A percentile compares a stretch with the other conserved stretches of the same genome.
These are phyloP conservation scores for Sebastes iracundus DNA, from an alignment of 2,797 vertebrate genomes.

Conservation along the genomic window DNA sequence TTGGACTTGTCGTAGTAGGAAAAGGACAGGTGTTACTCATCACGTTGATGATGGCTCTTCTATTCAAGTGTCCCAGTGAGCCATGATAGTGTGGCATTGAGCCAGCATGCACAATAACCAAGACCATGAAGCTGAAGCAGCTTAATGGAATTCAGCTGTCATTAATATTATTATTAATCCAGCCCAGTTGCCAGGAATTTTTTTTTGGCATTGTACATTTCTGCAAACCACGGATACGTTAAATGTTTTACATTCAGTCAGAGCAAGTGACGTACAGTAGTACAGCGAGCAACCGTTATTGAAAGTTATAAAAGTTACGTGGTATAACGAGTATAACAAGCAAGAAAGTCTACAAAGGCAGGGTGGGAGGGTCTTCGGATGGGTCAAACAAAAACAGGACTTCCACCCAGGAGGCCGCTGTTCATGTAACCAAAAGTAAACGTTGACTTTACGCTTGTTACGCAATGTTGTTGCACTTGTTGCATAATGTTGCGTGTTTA, in stretches of 20 bases:
- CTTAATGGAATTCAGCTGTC: neutral
- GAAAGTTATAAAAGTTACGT: neutral
- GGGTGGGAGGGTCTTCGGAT: neutral
- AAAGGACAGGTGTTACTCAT: neutral
- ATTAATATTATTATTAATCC: neutral
- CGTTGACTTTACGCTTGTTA: neutral
- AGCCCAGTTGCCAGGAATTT: neutral
- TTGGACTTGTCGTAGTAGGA: neutral
- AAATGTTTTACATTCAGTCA: neutral
- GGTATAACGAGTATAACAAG: neutral
- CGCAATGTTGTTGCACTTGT: neutral
- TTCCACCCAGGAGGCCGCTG: neutral
- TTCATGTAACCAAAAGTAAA: neutral
- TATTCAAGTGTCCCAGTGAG: neutral
- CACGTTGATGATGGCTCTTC: neutral
- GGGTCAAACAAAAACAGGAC: neutral
- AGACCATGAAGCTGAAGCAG: neutral
- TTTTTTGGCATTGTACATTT: neutral
- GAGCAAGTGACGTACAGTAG: neutral
- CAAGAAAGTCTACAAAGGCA: neutral
- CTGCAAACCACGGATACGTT: no score
- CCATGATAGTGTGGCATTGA: neutral
- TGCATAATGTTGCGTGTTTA: no score
- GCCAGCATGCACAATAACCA: neutral
- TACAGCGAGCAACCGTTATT: neutral